Evolutionary conservation across 2,113 vertebrate genomes (phyloP), one percentile per base, ranked within the genome.

Genomic region (Bettongia penicillata): DNA sequence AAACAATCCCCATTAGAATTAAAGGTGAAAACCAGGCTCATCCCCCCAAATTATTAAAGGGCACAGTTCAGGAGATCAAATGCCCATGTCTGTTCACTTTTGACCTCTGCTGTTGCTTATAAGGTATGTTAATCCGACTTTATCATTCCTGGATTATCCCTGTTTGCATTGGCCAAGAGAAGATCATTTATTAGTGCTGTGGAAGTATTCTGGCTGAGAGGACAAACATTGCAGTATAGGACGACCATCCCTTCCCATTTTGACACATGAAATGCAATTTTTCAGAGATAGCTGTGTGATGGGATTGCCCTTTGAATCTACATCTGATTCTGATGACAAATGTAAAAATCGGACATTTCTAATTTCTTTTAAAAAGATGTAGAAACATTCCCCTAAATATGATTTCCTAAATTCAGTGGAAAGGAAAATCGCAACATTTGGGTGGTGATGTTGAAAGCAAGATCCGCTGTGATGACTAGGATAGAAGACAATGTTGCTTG

Each of bases 341-440:
- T 91, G 91, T 24, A 37, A 4, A 9, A 31, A 48, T 53, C 23
- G 52, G 55, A 53, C 8, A 22, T 77, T 47, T 93, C 94, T 93
- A 49, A n/a, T 92, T 8, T 5, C 90, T 89, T 90, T 52, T 19
- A 9, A 2, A 61, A 43, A 53, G 68, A 26, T 50, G 91, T 6
- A 89, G 84, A 23, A 93, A 68, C 31, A 37, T 91, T 94, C 28
- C 68, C 28, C 24, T 3, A 92, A 43, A 52, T 9, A 28, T 52
- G 61, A 91, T 90, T 96, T 95, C 91, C 28, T 96, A 50, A 96
- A 93, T 90, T 95, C 0, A 43, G 49, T 55, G 47, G 49, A 93
- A 94, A 94, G 14, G 50, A 53, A 53, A 93, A 57, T 48, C 91
- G 5, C 23, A 55, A 50, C 25, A 28, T 90, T 51, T 90, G 47